Conservation (phyloP, 1,140 invertebrate species). For the Probaryconus sp. region DNA sequence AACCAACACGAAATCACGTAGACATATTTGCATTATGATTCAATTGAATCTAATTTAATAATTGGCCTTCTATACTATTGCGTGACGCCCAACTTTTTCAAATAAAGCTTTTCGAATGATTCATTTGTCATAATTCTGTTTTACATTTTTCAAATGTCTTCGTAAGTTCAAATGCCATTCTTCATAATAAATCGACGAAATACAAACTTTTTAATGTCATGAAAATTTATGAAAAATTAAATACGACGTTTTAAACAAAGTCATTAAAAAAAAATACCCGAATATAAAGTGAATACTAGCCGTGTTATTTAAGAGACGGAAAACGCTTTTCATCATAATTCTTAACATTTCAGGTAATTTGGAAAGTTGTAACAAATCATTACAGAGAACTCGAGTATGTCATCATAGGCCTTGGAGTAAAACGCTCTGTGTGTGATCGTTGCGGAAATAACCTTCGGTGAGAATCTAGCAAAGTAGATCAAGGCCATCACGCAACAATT, state of each 20-base stretch:
- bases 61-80: slow-evolving; percentile 14
- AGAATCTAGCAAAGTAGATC: slow-evolving; percentile 60
- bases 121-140: slow-evolving; percentile 26
- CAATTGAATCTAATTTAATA: slow-evolving; percentile 30
- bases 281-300: neutral
- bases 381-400: slow-evolving; percentile 23
- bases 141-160: no score
- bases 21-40: slow-evolving; percentile 25
- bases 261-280: neutral
- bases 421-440: slow-evolving; percentile 38
- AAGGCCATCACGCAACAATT: slow-evolving; percentile 60
- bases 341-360: slow-evolving; percentile 5
- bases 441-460: slow-evolving; percentile 64
- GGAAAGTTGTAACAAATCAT: slow-evolving; percentile 36
- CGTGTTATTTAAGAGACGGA: neutral
- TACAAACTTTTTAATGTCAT: no score
- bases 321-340: neutral
- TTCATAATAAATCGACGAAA: no score
- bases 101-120: slow-evolving; percentile 1
- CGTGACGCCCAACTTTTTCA: slow-evolving; percentile 11
- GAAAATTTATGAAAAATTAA: no score
- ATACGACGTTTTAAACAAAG: no score
- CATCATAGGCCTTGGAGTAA: slow-evolving; percentile 32
- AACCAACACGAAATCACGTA: neutral
- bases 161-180: no score